phyloP scores from a whole-genome alignment of 1,140 invertebrate species.

The Forficula auricularia region DNA sequence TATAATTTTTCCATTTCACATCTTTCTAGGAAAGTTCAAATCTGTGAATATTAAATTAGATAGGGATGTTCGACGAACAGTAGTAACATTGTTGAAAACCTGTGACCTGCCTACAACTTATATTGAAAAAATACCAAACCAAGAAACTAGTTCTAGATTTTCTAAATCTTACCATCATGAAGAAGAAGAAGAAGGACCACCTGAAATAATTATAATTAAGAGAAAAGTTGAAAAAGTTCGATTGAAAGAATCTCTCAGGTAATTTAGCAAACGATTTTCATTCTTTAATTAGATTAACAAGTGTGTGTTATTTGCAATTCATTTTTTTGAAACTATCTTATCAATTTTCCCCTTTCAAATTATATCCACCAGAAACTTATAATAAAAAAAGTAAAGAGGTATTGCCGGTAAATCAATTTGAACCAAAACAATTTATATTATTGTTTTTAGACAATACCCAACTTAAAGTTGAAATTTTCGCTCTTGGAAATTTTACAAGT shows the following conservation, averaged over 20 bases:
- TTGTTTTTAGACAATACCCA: too few species aligned
- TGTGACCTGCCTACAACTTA: conserved; percentile 71
- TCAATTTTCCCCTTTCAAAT: too few species aligned
- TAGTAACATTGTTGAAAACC: conserved; percentile 55
- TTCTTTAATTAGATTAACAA: too few species aligned
- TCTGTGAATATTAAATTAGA: conserved; percentile 50
- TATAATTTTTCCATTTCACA: background rate
- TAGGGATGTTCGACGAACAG: conserved; percentile 49
- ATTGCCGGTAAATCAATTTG: too few species aligned
- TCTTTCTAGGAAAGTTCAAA: conserved; percentile 40
- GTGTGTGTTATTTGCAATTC: too few species aligned
- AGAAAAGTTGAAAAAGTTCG: conserved; percentile 28
- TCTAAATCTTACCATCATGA: background rate
- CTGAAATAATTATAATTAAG: conserved; percentile 25
- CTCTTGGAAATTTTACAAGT: too few species aligned
- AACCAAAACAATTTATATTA: too few species aligned
- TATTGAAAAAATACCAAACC: conserved; percentile 45
- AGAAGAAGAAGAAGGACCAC: background rate
- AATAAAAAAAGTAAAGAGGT: too few species aligned
- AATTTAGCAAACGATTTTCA: too few species aligned
- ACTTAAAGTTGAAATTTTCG: too few species aligned
- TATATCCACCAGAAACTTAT: too few species aligned
- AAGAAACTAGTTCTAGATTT: background rate
- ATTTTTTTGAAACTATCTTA: too few species aligned
- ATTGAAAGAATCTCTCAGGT: conserved; percentile 30